Conservation (phyloP, 1,140 invertebrate genomes). For the Caenorhabditis inopinata region DNA sequence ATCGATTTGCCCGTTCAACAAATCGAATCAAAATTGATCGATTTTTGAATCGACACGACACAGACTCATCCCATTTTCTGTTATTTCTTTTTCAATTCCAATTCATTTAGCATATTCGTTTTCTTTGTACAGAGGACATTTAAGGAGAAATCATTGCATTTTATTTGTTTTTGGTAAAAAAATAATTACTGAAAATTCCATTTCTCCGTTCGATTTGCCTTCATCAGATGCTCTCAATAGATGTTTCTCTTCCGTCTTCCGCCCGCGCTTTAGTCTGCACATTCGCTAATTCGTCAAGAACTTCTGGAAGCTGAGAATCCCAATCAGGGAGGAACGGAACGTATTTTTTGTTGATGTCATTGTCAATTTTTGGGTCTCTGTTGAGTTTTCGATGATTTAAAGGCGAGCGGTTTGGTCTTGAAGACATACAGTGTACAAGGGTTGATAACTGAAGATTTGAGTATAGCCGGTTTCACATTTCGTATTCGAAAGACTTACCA, state of each 20-base stretch:
- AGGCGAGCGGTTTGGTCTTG: not conserved
- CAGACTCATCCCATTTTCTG: too few species aligned
- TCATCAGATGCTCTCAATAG: not conserved
- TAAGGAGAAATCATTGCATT: too few species aligned
- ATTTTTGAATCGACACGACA: too few species aligned
- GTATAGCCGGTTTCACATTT: too few species aligned
- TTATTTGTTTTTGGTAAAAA: too few species aligned
- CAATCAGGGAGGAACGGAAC: not conserved
- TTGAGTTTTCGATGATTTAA: not conserved
- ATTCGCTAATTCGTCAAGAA: not conserved
- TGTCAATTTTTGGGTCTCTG: not conserved
- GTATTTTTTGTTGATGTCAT: not conserved
- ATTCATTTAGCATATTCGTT: too few species aligned
- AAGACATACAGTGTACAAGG: not conserved
- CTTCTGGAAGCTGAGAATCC: slow-evolving; percentile 22
- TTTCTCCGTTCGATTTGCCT: not conserved
- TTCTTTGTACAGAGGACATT: too few species aligned
- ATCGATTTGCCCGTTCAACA: too few species aligned
- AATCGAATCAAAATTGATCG: too few species aligned
- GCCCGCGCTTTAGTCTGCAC: not conserved
- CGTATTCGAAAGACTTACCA: too few species aligned
- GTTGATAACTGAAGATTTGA: not conserved
- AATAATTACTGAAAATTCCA: not conserved
- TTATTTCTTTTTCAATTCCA: too few species aligned
- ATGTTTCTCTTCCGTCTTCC: not conserved